Base-by-base conservation (phyloP, 1,140 invertebrate species). In the Drosophila ogumai region DNA sequence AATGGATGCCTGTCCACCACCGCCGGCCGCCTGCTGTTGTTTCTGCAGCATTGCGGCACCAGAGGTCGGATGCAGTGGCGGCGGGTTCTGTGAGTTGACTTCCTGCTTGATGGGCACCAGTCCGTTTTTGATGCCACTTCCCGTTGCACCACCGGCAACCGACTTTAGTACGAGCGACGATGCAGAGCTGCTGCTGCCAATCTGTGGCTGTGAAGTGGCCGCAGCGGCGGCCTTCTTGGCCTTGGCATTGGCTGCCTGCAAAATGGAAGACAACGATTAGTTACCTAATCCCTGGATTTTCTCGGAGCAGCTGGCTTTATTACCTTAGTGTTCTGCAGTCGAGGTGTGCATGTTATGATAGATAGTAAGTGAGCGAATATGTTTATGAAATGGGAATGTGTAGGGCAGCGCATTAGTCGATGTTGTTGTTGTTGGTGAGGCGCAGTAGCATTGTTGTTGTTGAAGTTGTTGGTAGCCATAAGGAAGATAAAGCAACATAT, bases 71-170 rank as follows among this genome's bases (percentile, higher is more conserved):
- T 90, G 82, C 38, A 92, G 68, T 9, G 75, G 91, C 8, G 79
- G 84, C n/a, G 92, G 90, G 61, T 91, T 92, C 58, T 93, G 93
- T 65, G 92, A 93, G 68, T 92, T 84, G 58, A 91, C 71, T 41
- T 86, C 86, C 46, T 86, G 79, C 59, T 90, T 90, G 12, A 82
- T 79, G 41, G 68, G 90, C 65, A 78, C 63, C 9, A 82, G 67
- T 31, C 80, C 84, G 43, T 90, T 90, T 58, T 85, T 90, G 3
- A 90, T 49, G 4, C 74, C 75, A 46, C 72, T 67, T 32, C 75
- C 72, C 8, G 71, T 49, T 6, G 67, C 69, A 34, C 38, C 43
- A 6, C 67, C 34, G 9, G 28, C 69, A 8, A 43, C 41, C 15
- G 78, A 69, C 52, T 90, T 90, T 9, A 50, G 32, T 6, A 41